A percentile compares a stretch with the other conserved stretches of the same genome.
Evolutionary conservation across 2,797 vertebrate species (phyloP).

Genomic region (Catamblyrhynchus diadema): DNA sequence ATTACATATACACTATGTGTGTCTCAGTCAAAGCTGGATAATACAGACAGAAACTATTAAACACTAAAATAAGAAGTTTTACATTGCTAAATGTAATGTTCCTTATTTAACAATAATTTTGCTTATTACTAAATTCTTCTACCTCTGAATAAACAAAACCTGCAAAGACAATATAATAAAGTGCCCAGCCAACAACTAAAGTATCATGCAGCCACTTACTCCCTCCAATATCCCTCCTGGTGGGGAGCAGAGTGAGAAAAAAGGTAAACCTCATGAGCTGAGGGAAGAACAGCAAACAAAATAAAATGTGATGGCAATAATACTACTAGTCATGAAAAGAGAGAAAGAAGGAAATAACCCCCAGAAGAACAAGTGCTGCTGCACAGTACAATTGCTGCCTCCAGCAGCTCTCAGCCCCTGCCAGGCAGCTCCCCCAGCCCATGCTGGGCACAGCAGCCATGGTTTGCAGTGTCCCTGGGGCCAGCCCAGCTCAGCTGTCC

Average conservation of each 20-base stretch:
- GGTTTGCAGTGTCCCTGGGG: not conserved
- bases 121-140: not conserved
- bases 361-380: not conserved
- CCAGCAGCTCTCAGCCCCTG: not conserved
- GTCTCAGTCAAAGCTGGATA: accelerated
- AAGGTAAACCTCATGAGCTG: not conserved
- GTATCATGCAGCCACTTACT: not conserved
- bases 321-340: no score
- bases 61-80: not conserved
- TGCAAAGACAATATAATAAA: not conserved
- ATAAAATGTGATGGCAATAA: not conserved
- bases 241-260: not conserved
- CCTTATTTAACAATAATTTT: not conserved
- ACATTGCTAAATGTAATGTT: not conserved
- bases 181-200: not conserved
- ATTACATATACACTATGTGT: not conserved
- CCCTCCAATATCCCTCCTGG: not conserved
- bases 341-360: not conserved
- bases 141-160: not conserved
- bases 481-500: not conserved
- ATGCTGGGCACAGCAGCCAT: not conserved
- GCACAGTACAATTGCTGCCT: not conserved
- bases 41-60: not conserved
- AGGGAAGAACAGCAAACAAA: not conserved
- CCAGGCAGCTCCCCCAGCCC: not conserved